These are phyloP conservation scores for Trissolcus japonicus DNA, from an alignment of 2,888 invertebrate genomes.

Conservation along the genomic window DNA sequence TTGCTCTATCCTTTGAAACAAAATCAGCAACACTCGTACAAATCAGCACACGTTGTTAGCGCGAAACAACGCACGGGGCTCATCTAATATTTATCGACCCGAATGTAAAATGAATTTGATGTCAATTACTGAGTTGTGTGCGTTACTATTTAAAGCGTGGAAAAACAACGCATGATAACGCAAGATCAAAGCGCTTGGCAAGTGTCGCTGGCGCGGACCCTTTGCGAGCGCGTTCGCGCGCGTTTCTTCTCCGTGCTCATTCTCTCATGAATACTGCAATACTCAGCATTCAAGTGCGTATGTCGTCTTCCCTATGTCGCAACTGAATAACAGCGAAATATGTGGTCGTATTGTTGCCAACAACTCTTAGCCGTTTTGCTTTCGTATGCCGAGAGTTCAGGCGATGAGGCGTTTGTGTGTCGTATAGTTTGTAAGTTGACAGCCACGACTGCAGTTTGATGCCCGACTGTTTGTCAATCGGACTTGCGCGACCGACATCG, in stretches of 20 bases:
- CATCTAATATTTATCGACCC: conserved; percentile 42
- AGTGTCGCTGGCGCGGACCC: conserved; percentile 64
- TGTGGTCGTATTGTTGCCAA: conserved; percentile 44
- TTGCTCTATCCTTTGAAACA: neutral
- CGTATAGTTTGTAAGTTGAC: conserved; percentile 73
- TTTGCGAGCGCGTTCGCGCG: conserved; percentile 62
- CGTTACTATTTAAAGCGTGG: conserved; percentile 38
- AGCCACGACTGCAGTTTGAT: conserved; percentile 67
- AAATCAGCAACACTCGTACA: neutral
- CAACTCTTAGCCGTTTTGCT: conserved; percentile 29
- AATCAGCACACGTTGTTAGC: conserved; percentile 9
- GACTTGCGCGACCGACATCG: conserved; percentile 47
- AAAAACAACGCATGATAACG: conserved; percentile 53
- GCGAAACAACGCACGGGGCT: neutral
- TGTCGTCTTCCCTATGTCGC: conserved; percentile 35
- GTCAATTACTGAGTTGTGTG: conserved; percentile 41
- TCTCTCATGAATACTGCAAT: conserved; percentile 70
- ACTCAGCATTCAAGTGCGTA: conserved; percentile 61
- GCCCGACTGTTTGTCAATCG: conserved; percentile 65
- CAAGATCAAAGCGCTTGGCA: conserved; percentile 59
- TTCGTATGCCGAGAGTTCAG: conserved; percentile 59
- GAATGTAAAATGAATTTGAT: conserved; percentile 46
- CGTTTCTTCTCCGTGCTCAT: conserved; percentile 57
- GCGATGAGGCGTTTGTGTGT: conserved; percentile 65
- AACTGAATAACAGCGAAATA: conserved; percentile 48